A percentile compares a stretch with the other conserved stretches of the same genome.
phyloP scores from a whole-genome alignment of 1,140 invertebrate genomes.

The Euglossa dilemma region DNA sequence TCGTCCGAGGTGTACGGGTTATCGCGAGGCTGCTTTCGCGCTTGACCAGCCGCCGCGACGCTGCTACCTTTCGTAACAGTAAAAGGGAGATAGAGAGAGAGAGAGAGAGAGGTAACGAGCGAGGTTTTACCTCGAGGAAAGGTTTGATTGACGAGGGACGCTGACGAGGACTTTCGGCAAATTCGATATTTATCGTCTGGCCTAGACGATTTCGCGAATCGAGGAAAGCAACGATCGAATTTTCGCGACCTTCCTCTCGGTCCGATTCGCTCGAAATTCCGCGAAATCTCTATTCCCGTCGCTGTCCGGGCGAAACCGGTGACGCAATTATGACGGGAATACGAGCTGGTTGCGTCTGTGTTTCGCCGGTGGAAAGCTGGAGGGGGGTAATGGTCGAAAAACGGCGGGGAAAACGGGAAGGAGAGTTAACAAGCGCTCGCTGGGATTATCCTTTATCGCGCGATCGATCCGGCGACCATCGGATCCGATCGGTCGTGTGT shows the following conservation, averaged over 20 bases:
- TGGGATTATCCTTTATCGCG: conserved; percentile 47
- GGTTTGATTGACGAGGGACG: conserved; percentile 13
- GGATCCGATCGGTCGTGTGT: background rate
- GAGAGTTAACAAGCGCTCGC: conserved; percentile 1
- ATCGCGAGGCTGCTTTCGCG: background rate
- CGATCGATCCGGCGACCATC: conserved; percentile 42
- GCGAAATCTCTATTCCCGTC: background rate
- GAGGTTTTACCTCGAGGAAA: conserved; percentile 4
- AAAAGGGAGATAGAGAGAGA: too few relatives aligned
- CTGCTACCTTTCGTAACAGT: too few relatives aligned
- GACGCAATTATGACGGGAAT: too few relatives aligned
- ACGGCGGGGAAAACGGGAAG: background rate
- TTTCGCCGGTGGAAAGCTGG: too few relatives aligned
- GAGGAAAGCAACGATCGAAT: background rate
- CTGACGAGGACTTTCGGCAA: background rate
- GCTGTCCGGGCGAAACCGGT: too few relatives aligned
- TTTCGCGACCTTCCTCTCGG: background rate
- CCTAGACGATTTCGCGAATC: background rate
- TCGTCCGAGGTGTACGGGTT: background rate
- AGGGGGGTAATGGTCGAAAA: too few relatives aligned
- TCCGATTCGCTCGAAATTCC: background rate
- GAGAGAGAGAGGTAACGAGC: conserved; percentile 18
- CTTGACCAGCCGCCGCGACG: background rate
- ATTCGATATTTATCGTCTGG: background rate
- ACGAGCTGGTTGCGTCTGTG: too few relatives aligned